Percentiles rank a stretch among this genome's conserved stretches.
Evolutionary conservation across 2,797 vertebrate species (phyloP).

Genomic region (Morelia viridis): DNA sequence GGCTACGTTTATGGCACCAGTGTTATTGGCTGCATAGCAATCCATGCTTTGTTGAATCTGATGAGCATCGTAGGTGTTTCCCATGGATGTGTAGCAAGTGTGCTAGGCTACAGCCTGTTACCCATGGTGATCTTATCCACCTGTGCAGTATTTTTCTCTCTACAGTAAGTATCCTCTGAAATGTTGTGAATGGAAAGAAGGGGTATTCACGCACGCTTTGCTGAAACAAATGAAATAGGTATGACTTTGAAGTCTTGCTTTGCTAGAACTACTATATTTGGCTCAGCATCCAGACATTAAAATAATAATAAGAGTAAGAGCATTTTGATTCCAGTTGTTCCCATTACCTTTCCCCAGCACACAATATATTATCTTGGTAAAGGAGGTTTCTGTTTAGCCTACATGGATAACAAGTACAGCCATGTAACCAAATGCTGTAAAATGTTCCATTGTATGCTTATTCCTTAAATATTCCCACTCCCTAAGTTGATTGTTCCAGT

Average conservation of each 20-base stretch:
- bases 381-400: neutral
- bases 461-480: no score
- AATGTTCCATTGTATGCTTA: neutral
- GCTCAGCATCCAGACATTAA: neutral
- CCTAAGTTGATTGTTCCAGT: neutral
- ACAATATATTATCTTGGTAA: neutral
- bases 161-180: conserved; percentile 77
- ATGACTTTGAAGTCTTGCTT: neutral
- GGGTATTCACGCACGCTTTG: neutral
- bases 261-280: neutral
- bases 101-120: conserved; percentile 83
- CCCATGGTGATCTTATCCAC: conserved; percentile 83
- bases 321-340: neutral
- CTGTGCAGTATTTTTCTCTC: conserved; percentile 74
- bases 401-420: neutral
- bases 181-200: neutral
- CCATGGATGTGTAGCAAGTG: conserved; percentile 82
- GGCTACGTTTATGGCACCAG: conserved; percentile 82
- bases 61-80: conserved; percentile 80
- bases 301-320: neutral
- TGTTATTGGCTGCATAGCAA: conserved; percentile 77
- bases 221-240: neutral
- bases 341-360: neutral
- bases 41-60: conserved; percentile 77
- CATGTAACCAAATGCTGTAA: neutral